Evolutionary conservation across 2,888 invertebrate species (phyloP), one percentile per base, ranked within the genome.

Genomic region (Synergus japonicus): DNA sequence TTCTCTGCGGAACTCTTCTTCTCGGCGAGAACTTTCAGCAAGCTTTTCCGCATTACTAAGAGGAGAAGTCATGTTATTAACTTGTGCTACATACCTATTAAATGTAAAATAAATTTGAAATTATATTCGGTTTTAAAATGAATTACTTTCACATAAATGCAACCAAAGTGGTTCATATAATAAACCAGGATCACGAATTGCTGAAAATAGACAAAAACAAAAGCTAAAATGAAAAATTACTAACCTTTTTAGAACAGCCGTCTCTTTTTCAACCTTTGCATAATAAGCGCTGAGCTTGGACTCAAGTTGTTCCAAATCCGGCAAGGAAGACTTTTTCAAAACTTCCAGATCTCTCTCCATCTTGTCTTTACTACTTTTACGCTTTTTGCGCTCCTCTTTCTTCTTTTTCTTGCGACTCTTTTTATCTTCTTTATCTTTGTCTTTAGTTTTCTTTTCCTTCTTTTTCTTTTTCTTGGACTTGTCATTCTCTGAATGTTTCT

Each of bases 201-300:
- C 18, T 43, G 18, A 46, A 29, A 76, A 43, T 5, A 43, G 8
- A 41, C 5, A 29, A 58, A 65, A 22, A 65, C 43, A 49, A 77
- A 64, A 64, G n/a, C 46, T 5, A 49, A 44, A 12, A 18, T 76
- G 13, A 9, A 44, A 63, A 46, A 22, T 18, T 64, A 78, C 91
- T 90, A 92, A 94, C 94, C 94, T 93, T 90, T 94, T 94, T 64
- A 93, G 91, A 81, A 93, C 91, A 18, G 92, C 91, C 46, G 92
- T 92, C 87, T 93, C 94, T 92, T 96, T 96, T 89, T 96, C 96
- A 81, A 96, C 94, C 92, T 95, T 95, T 85, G 96, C 95, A 92
- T 96, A 96, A 93, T 96, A 96, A 67, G 96, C 96, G 92, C 94
- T 95, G 87, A 96, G 93, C 90, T 96, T 96, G 1, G 95, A 95